Conservation (phyloP, 2,113 vertebrate species). For the Erythrocercus mccallii region DNA sequence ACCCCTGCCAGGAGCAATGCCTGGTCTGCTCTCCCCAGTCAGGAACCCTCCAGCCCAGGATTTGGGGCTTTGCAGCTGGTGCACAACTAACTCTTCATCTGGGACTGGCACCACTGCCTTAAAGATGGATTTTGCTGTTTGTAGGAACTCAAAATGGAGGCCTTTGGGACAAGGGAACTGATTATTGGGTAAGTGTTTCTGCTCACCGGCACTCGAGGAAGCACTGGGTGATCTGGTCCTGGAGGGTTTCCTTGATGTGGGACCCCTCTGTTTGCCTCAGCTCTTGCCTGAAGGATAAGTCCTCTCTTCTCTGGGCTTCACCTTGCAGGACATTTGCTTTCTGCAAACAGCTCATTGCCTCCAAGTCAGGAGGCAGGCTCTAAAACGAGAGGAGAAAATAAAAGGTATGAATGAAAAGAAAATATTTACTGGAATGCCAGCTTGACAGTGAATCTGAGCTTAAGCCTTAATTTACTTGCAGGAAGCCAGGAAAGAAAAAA, state of each 20-base stretch:
- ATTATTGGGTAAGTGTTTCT: background rate
- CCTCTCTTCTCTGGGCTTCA: conserved; percentile 52
- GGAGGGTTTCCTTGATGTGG: conserved; percentile 74
- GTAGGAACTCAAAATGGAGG: background rate
- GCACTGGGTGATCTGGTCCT: conserved; percentile 83
- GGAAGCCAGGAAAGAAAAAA: background rate
- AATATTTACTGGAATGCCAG: background rate
- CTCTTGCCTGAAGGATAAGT: conserved; percentile 66
- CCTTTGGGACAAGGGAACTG: background rate
- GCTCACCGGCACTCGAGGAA: conserved; percentile 83
- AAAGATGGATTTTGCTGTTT: background rate
- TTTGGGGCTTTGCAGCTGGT: background rate
- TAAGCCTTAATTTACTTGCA: conserved; percentile 1
- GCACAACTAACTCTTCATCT: background rate
- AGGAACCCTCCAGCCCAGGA: background rate
- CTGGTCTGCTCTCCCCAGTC: background rate
- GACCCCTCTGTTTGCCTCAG: conserved; percentile 68
- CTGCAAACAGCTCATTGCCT: background rate
- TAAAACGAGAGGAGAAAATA: conserved; percentile 37
- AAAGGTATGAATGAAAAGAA: background rate
- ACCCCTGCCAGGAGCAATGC: background rate
- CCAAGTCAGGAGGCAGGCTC: conserved; percentile 66
- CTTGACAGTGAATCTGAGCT: background rate
- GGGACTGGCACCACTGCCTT: background rate
- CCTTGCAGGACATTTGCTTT: conserved; percentile 14